Evolutionary conservation across 2,797 vertebrate species (phyloP).

Genomic region (Parotocinclus haroldoi): DNA sequence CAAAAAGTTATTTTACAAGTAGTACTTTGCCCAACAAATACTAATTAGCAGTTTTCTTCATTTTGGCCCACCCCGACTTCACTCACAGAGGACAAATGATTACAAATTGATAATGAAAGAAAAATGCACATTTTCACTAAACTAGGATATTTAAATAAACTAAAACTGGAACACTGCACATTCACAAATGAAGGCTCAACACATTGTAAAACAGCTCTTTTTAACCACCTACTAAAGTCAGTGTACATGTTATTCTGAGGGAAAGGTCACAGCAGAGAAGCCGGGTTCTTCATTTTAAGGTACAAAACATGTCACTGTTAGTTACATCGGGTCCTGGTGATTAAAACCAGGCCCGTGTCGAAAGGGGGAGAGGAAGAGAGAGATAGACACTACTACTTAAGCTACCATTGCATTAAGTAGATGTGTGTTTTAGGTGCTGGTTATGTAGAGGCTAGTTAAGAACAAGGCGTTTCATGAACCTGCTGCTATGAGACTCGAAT

Average conservation of each 20-base stretch:
- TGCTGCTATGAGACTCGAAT: slow-evolving; percentile 88
- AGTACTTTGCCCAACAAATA: slow-evolving; percentile 11
- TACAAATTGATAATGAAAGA: too few relatives aligned
- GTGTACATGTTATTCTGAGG: neutral
- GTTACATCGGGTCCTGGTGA: neutral
- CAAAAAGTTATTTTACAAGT: too few relatives aligned
- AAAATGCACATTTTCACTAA: too few relatives aligned
- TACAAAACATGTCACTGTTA: slow-evolving; percentile 5
- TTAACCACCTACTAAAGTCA: slow-evolving; percentile 4
- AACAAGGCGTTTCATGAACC: slow-evolving; percentile 3
- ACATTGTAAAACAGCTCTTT: slow-evolving; percentile 3
- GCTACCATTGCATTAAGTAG: slow-evolving; percentile 23
- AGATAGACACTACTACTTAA: neutral
- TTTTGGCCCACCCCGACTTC: neutral
- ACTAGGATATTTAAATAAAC: too few relatives aligned
- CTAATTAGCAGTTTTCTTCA: neutral
- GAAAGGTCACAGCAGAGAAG: slow-evolving; percentile 6
- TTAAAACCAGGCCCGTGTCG: slow-evolving; percentile 13
- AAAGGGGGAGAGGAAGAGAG: neutral
- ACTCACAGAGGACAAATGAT: too few relatives aligned
- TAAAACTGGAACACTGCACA: too few relatives aligned
- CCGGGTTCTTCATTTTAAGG: neutral
- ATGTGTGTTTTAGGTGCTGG: slow-evolving; percentile 2
- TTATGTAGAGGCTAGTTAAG: slow-evolving; percentile 12
- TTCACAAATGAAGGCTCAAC: too few relatives aligned